These are phyloP conservation scores for Drosophila navojoa DNA, from an alignment of 1,140 invertebrate genomes.

Conservation along the genomic window DNA sequence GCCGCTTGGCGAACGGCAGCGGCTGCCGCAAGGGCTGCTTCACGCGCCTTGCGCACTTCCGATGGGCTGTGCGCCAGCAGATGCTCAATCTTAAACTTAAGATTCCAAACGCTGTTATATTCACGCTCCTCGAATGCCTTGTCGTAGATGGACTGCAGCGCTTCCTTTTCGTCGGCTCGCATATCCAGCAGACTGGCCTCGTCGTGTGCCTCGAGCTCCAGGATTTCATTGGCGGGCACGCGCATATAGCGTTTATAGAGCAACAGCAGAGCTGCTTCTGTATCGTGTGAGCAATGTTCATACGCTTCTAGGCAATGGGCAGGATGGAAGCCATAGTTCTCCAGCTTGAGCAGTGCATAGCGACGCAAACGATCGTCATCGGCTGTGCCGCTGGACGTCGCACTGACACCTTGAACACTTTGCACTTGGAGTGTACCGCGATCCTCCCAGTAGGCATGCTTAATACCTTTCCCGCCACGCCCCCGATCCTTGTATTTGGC, in stretches of 20 bases:
- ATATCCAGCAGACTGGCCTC: slow-evolving; percentile 86
- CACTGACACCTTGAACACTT: slow-evolving; percentile 88
- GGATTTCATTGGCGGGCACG: slow-evolving; percentile 66
- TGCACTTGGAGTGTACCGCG: slow-evolving; percentile 89
- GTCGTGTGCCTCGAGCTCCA: slow-evolving; percentile 49
- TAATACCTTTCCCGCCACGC: slow-evolving; percentile 86
- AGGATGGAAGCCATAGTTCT: slow-evolving; percentile 89
- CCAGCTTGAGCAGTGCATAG: slow-evolving; percentile 89
- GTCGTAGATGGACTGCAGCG: slow-evolving; percentile 90
- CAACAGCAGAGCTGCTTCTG: slow-evolving; percentile 88
- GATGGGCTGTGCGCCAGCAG: slow-evolving; percentile 85
- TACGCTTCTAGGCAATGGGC: slow-evolving; percentile 90
- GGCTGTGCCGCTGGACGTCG: slow-evolving; percentile 31
- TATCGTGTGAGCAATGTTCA: slow-evolving; percentile 86
- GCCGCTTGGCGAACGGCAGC: slow-evolving; percentile 48
- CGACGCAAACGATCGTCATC: slow-evolving; percentile 85
- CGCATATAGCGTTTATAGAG: slow-evolving; percentile 88
- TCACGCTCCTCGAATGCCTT: slow-evolving; percentile 88
- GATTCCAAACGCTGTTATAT: slow-evolving; percentile 87
- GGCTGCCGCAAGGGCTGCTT: slow-evolving; percentile 67
- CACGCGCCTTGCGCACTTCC: slow-evolving; percentile 85
- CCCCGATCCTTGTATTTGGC: slow-evolving; percentile 87
- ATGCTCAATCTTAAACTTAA: slow-evolving; percentile 88
- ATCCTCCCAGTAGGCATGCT: slow-evolving; percentile 90
- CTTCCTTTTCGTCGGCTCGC: slow-evolving; percentile 88